Conservation (phyloP, 2,113 vertebrate genomes). For the Ornithorhynchus anatinus region DNA sequence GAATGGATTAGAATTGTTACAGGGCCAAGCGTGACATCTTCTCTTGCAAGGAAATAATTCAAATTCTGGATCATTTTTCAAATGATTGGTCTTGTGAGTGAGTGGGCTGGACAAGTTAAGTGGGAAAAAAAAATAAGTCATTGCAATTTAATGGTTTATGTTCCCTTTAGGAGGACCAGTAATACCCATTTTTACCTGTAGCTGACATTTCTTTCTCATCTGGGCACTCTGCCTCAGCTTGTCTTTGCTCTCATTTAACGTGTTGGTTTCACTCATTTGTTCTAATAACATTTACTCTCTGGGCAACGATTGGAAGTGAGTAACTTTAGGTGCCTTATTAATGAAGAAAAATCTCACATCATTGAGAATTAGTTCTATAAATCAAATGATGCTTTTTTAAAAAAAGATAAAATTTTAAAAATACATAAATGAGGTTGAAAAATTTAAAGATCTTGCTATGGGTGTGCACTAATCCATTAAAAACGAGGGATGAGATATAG, state of each 20-base stretch:
- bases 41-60: too few relatives aligned
- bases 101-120: not conserved
- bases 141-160: not conserved
- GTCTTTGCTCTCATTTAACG: not conserved
- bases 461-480: too few relatives aligned
- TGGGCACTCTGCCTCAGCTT: not conserved
- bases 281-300: not conserved
- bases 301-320: not conserved
- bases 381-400: too few relatives aligned
- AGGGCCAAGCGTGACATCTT: too few relatives aligned
- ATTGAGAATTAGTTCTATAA: too few relatives aligned
- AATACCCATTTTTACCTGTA: not conserved
- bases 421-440: too few relatives aligned
- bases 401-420: too few relatives aligned
- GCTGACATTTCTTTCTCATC: not conserved
- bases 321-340: not conserved
- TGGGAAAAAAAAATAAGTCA: not conserved
- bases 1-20: too few relatives aligned
- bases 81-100: not conserved
- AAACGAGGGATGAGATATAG: too few relatives aligned
- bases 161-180: not conserved
- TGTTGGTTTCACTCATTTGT: not conserved
- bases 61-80: not conserved
- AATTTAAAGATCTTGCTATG: too few relatives aligned
- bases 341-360: too few relatives aligned